Conservation (phyloP, 92 coral and sea anemone species). For the Porites divaricata region DNA sequence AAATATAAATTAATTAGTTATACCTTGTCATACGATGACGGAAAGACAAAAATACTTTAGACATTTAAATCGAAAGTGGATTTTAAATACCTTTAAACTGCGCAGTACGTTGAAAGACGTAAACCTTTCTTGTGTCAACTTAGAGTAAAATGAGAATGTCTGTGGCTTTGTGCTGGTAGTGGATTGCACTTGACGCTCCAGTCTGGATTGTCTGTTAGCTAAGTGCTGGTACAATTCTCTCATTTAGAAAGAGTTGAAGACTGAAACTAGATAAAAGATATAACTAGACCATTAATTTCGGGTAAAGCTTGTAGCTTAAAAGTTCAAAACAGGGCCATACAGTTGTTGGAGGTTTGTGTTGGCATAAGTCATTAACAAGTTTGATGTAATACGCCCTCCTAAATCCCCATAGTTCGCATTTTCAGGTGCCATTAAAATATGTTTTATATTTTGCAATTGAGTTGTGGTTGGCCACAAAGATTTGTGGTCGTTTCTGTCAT, state of each 20-base stretch:
- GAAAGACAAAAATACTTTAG: constrained; percentile 18
- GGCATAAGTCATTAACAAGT: not conserved
- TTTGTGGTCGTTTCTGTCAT: not conserved
- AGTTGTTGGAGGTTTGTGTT: not conserved
- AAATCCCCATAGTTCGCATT: constrained; percentile 19
- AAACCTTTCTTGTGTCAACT: constrained; percentile 1
- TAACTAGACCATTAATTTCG: too few relatives aligned
- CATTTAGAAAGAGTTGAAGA: too few relatives aligned
- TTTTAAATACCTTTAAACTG: constrained; percentile 3
- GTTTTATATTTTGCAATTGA: not conserved
- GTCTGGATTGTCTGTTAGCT: not conserved
- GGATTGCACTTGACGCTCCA: not conserved
- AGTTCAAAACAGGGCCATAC: too few relatives aligned
- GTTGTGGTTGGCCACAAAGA: constrained; percentile 14
- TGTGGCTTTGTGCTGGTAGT: not conserved
- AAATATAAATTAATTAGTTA: constrained; percentile 31
- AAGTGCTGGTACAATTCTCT: too few relatives aligned
- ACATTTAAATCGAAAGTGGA: constrained; percentile 34
- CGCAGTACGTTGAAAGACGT: constrained; percentile 29
- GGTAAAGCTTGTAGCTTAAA: too few relatives aligned
- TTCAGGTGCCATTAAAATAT: constrained; percentile 10
- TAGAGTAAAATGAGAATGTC: not conserved
- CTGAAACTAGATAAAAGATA: too few relatives aligned
- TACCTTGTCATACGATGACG: constrained; percentile 32
- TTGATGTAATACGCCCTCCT: not conserved